Conservation (phyloP, 2,113 vertebrate genomes). For the Spilogale gracilis region DNA sequence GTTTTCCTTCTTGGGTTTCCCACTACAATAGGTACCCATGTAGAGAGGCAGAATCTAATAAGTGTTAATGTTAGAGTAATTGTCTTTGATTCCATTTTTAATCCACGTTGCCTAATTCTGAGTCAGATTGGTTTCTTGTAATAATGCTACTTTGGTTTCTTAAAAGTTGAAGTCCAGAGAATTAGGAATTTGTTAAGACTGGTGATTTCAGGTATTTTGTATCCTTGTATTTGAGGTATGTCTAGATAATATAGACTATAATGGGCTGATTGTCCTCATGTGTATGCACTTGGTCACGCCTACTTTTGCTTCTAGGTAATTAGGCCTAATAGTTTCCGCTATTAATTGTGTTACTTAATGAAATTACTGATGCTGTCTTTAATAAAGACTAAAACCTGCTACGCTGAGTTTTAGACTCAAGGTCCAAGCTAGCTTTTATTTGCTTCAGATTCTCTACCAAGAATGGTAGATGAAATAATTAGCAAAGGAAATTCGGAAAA, state of each 20-base stretch:
- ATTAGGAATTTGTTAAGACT: background rate
- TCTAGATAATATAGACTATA: background rate
- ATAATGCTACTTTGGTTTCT: background rate
- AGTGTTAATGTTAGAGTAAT: slow-evolving; percentile 4
- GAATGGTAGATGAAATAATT: slow-evolving; percentile 30
- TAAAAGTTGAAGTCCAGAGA: background rate
- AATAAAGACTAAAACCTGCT: background rate
- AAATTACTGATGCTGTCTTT: slow-evolving; percentile 8
- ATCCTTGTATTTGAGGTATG: background rate
- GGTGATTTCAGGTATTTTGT: slow-evolving; percentile 12
- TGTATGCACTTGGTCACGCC: background rate
- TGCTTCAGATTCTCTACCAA: background rate
- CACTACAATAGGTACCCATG: background rate
- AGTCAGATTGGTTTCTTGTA: background rate
- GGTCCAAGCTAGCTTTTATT: background rate
- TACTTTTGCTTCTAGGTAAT: background rate
- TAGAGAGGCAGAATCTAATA: background rate
- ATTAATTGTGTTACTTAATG: background rate
- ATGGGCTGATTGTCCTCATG: background rate
- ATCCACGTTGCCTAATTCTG: slow-evolving; percentile 10
- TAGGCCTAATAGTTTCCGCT: background rate
- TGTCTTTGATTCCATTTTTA: background rate
- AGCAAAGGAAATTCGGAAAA: slow-evolving; percentile 22
- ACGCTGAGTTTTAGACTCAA: background rate
- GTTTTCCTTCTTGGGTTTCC: background rate